A percentile compares a stretch with the other conserved stretches of the same genome.
Evolutionary conservation across 2,113 vertebrate genomes (phyloP).

Genomic region (Laterallus jamaicensis): DNA sequence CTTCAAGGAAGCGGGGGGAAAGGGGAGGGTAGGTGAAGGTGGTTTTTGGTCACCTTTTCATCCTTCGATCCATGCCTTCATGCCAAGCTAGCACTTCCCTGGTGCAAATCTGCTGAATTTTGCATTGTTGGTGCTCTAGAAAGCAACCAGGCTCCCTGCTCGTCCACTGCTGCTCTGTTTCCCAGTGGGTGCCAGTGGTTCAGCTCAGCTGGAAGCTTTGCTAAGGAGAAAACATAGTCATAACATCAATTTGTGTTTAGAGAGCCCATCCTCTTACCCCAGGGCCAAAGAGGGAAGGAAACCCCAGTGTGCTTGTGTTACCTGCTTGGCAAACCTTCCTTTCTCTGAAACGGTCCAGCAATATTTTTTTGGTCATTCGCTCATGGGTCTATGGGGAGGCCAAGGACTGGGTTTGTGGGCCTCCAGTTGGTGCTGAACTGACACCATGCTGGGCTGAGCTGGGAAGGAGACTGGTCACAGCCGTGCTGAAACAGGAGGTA

Average conservation of each 20-base stretch:
- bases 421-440: not conserved
- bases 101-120: not conserved
- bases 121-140: not conserved
- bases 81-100: not conserved
- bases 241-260: not conserved
- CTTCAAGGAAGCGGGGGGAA: not conserved
- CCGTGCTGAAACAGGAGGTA: not conserved
- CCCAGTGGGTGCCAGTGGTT: not conserved
- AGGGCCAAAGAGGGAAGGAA: not conserved
- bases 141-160: not conserved
- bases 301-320: not conserved
- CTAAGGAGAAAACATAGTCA: not conserved
- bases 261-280: not conserved
- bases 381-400: accelerated
- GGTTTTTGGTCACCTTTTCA: not conserved
- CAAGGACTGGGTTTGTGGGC: not conserved
- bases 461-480: not conserved
- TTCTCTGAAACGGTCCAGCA: not conserved
- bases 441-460: accelerated
- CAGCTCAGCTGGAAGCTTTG: not conserved
- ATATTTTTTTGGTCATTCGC: not conserved
- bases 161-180: not conserved
- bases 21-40: not conserved
- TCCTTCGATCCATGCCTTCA: not conserved
- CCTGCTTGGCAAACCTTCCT: not conserved